Percentiles rank a stretch among this genome's conserved stretches.
phyloP scores from a whole-genome alignment of 2,888 invertebrate genomes.

The Conistra vaccinii region DNA sequence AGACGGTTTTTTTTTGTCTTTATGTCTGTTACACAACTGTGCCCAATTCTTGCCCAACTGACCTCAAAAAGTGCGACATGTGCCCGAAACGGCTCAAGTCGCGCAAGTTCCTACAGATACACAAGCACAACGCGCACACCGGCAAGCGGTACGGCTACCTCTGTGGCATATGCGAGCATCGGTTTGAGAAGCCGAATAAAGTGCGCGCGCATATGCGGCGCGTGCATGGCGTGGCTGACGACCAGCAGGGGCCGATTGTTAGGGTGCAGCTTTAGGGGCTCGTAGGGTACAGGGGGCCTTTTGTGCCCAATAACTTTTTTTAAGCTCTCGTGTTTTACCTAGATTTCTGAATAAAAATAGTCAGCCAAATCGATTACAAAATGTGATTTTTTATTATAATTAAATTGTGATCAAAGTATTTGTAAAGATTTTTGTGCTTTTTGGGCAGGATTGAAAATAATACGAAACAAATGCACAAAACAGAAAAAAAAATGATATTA shows the following conservation, averaged over 20 bases:
- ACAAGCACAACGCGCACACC: constrained; percentile 87
- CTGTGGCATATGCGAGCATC: constrained; percentile 83
- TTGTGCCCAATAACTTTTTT: too few relatives aligned
- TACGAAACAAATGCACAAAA: not conserved
- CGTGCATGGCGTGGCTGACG: constrained; percentile 83
- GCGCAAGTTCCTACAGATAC: constrained; percentile 86
- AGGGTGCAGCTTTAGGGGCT: constrained; percentile 81
- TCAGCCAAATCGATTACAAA: not conserved
- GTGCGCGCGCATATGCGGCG: constrained; percentile 84
- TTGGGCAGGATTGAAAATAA: not conserved
- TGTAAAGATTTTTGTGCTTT: not conserved
- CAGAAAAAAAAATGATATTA: too few relatives aligned
- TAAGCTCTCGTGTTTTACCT: too few relatives aligned
- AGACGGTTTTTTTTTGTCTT: too few relatives aligned
- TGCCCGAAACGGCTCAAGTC: constrained; percentile 86
- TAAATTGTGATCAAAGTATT: not conserved
- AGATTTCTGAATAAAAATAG: too few relatives aligned
- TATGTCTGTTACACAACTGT: too few relatives aligned
- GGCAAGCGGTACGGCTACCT: constrained; percentile 85
- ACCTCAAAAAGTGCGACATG: constrained; percentile 82
- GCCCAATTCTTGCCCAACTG: constrained; percentile 8
- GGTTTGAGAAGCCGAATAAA: constrained; percentile 88
- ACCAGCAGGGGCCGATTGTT: constrained; percentile 80
- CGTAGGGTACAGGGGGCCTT: too few relatives aligned
- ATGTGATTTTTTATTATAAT: not conserved